A percentile compares a stretch with the other conserved stretches of the same genome.
Evolutionary conservation across 2,113 vertebrate genomes (phyloP).

Genomic region (Erpornis zantholeuca): DNA sequence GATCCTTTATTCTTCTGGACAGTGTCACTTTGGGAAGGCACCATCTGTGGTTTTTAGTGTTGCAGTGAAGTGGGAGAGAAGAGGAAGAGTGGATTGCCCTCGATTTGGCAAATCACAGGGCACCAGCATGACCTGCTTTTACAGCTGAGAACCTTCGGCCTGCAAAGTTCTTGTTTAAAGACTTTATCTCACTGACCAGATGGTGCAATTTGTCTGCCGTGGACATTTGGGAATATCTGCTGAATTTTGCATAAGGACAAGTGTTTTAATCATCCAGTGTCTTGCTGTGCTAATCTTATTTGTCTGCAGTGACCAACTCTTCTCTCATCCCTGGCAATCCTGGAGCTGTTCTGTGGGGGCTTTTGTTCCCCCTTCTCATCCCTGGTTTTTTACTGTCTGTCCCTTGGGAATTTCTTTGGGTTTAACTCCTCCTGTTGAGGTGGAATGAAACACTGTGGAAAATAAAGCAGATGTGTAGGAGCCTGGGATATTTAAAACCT

Average conservation of each 20-base stretch:
- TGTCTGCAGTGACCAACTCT: neutral
- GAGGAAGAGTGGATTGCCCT: neutral
- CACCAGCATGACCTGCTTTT: neutral
- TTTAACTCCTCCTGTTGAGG: neutral
- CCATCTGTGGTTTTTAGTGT: neutral
- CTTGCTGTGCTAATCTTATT: constrained; percentile 28
- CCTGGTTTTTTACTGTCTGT: neutral
- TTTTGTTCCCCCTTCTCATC: neutral
- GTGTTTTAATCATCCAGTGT: constrained; percentile 21
- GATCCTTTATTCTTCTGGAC: neutral
- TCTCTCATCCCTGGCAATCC: neutral
- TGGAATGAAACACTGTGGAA: neutral
- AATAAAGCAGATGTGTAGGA: neutral
- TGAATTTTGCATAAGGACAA: constrained; percentile 66
- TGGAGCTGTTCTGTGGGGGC: neutral
- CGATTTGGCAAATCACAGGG: neutral
- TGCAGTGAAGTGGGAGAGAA: neutral
- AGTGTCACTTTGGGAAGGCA: neutral
- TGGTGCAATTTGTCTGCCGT: constrained; percentile 54
- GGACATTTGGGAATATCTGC: constrained; percentile 28
- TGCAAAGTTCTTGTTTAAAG: constrained; percentile 17
- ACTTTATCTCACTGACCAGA: constrained; percentile 60
- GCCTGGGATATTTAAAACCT: neutral
- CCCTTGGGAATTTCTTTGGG: neutral
- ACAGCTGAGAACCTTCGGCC: neutral